phyloP scores from a whole-genome alignment of 2,797 vertebrate genomes.

The Polyboroides typus region DNA sequence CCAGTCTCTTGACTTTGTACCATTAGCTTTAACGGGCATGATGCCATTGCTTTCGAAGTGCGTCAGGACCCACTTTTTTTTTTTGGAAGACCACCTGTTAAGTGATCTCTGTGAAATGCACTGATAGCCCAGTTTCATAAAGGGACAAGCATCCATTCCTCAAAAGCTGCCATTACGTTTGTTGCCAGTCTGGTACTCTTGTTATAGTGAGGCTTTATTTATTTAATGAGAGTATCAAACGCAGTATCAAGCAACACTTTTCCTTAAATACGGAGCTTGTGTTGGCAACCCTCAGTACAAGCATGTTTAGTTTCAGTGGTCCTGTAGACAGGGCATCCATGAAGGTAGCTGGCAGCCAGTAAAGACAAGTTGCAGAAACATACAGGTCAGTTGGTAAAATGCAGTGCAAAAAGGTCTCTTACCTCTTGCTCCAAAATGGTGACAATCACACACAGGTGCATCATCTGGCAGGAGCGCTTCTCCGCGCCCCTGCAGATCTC shows the following conservation, averaged over 20 bases:
- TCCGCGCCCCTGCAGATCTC: neutral
- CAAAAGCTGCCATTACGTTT: neutral
- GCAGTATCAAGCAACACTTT: neutral
- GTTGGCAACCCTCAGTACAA: neutral
- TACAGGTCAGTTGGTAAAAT: neutral
- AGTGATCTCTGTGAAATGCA: neutral
- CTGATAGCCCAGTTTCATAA: neutral
- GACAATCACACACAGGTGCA: neutral
- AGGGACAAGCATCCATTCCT: neutral
- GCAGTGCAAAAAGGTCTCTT: neutral
- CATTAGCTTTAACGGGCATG: neutral
- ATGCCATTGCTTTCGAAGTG: neutral
- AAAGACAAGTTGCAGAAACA: neutral
- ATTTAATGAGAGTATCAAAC: neutral
- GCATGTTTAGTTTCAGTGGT: accelerated
- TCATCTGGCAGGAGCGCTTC: neutral
- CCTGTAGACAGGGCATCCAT: neutral
- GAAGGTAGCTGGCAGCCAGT: neutral
- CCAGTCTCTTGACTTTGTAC: neutral
- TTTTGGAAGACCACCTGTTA: neutral
- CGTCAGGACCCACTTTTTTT: neutral
- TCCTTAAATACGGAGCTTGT: neutral
- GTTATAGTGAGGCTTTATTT: neutral
- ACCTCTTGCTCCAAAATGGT: neutral
- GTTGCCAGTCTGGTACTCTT: neutral